These are phyloP conservation scores for Gadopsis marmoratus DNA, from an alignment of 2,797 vertebrate genomes.

Conservation along the genomic window DNA sequence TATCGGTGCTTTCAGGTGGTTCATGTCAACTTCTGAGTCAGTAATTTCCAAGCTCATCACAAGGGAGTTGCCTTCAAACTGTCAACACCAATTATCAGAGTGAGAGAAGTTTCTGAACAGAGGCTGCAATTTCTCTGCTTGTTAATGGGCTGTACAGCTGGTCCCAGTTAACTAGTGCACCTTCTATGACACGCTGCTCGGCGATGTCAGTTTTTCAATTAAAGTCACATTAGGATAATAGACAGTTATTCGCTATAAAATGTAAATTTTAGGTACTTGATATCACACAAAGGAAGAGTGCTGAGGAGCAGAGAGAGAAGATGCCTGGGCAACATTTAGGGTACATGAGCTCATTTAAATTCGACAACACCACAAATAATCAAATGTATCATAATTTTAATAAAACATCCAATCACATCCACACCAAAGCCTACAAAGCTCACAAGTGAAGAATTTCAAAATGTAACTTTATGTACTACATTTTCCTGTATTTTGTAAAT, in stretches of 20 bases:
- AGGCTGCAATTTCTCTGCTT: background rate
- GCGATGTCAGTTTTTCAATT: background rate
- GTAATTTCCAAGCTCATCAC: background rate
- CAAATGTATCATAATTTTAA: background rate
- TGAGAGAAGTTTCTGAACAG: background rate
- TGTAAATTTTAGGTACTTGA: background rate
- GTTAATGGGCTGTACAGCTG: background rate
- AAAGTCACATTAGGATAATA: background rate
- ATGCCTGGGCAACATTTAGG: background rate
- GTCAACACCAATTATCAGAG: background rate
- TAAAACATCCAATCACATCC: background rate
- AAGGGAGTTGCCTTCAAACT: background rate
- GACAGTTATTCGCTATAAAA: background rate
- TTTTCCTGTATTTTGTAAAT: background rate
- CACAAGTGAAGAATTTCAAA: background rate
- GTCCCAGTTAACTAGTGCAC: background rate
- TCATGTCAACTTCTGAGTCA: conserved; percentile 14
- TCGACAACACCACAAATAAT: background rate
- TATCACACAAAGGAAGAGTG: background rate
- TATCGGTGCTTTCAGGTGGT: background rate
- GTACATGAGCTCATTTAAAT: background rate
- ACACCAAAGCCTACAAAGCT: background rate
- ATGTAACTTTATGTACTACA: background rate
- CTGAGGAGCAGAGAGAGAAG: background rate
- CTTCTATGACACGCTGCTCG: too few species aligned